Evolutionary conservation across 2,113 vertebrate species (phyloP).

Genomic region (Heliornis fulica): DNA sequence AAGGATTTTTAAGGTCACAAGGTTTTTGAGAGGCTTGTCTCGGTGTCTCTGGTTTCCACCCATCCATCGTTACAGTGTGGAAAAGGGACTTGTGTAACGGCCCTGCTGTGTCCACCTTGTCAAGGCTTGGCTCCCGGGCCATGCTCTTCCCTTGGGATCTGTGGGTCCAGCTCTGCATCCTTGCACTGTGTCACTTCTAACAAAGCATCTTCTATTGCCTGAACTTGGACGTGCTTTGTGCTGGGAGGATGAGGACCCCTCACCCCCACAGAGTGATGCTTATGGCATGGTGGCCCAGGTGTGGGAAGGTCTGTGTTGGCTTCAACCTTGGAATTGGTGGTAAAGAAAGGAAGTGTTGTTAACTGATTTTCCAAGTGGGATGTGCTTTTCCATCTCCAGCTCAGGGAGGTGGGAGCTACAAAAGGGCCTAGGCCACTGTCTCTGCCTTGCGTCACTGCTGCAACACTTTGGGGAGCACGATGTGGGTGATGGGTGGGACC

Average conservation of each 20-base stretch:
- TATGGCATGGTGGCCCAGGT: background rate
- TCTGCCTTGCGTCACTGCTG: background rate
- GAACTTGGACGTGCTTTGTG: background rate
- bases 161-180: background rate
- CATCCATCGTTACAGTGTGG: background rate
- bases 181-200: background rate
- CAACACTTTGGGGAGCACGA: rapidly evolving
- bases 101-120: background rate
- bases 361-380: background rate
- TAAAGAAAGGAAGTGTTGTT: background rate
- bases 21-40: background rate
- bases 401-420: background rate
- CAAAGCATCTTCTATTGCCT: rapidly evolving
- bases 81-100: background rate
- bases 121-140: background rate
- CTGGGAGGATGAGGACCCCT: background rate
- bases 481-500: background rate
- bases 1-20: constrained; percentile 71
- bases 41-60: background rate
- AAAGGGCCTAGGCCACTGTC: background rate
- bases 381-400: background rate
- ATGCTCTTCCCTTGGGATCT: background rate
- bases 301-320: background rate
- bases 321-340: background rate
- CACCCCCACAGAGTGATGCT: background rate